Evolutionary conservation across 2,113 vertebrate genomes (phyloP), one percentile per base, ranked within the genome.

Genomic region (Eulacestoma nigropectus): DNA sequence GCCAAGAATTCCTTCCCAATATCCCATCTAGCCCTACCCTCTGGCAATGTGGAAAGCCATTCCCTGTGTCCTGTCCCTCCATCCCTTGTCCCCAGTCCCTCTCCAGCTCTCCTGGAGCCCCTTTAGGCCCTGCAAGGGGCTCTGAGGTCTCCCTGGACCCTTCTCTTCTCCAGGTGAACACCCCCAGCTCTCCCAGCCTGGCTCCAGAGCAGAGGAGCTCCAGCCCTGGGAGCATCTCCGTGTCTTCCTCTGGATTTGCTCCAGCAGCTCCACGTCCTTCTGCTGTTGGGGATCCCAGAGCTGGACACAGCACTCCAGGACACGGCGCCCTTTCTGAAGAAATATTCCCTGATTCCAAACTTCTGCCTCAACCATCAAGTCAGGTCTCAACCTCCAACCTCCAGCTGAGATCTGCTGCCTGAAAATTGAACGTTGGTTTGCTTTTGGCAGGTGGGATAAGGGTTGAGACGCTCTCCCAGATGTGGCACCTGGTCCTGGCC

Each of bases 401-500:
- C 67, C 56, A 64, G 33, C 75, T 75, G 62, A 73, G 47, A 20
- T 70, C 35, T 32, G 7, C 63, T 2, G 6, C 77, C 60, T 42
- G 35, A 35, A 57, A 59, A 50, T 8, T 10, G 14, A 59, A 4
- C 0, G 0, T 11, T 42, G 83, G 3, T 39, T 83, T 52, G 18
- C 18, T 72, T 57, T 72, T 6, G 5, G 60, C 46, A 26, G 44
- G 56, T 33, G 1, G 73, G 39, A 87, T 20, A 1, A 6, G 55
- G 46, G 44, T 3, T 1, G 10, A 84, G 75, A 86, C 5, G 10
- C 39, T 75, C 23, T 82, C 82, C 57, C 14, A 9, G 30, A 53
- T 0, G 0, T 1, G 6, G 33, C 3, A 11, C 30, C 5, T 4
- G 39, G 8, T 59, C 75, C 11, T 76, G 8, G 37, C 47, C 0